Base-by-base conservation (phyloP, 2,113 vertebrate species). In the Rana temporaria region DNA sequence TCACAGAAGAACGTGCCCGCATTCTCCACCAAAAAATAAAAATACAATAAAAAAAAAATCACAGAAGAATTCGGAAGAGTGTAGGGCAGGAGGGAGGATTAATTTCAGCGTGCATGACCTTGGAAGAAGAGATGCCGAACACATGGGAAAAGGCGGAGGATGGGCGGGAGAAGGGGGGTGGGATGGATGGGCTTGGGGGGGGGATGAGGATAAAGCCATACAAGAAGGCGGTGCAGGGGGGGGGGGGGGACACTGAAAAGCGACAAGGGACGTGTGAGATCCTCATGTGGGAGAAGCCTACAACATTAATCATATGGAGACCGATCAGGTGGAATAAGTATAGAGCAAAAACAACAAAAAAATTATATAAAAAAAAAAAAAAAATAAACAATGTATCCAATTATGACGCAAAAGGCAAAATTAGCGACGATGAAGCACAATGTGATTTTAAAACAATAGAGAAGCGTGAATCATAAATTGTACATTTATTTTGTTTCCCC, bases 81-180 rank as follows among this genome's bases (percentile, higher is more conserved):
- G 77, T 56, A 68, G 52, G n/a, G 52, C 66, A 52, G 18, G 53
- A 34, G 26, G 18, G 38, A 52, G 68, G 38, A 80, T 57, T 48
- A 20, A 69, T 48, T 55, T 67, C 65, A 60, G 8, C 22, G 77
- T 48, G 26, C 32, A 32, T 79, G 78, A 69, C 65, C 78, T 79
- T 79, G 78, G 32, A 19, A 52, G 34, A 60, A 71, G 78, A 56
- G 56, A 32, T 62, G 67, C 17, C 52, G 34, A 26, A 70, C 32
- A 80, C n/a, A 70, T 57, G 56, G 30, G 55, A 59, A 62, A 42
- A 57, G 65, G 56, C 52, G 53, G 64, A 48, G 66, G 66, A 32
- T 8, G 30, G 19, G 59, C n/a, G 57, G 55, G n/a, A n/a, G n/a
- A n/a, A n/a, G n/a, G n/a, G n/a, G n/a, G n/a, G n/a, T n/a, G n/a